Base-by-base conservation (phyloP, 2,797 vertebrate genomes). In the Scleropages formosus region DNA sequence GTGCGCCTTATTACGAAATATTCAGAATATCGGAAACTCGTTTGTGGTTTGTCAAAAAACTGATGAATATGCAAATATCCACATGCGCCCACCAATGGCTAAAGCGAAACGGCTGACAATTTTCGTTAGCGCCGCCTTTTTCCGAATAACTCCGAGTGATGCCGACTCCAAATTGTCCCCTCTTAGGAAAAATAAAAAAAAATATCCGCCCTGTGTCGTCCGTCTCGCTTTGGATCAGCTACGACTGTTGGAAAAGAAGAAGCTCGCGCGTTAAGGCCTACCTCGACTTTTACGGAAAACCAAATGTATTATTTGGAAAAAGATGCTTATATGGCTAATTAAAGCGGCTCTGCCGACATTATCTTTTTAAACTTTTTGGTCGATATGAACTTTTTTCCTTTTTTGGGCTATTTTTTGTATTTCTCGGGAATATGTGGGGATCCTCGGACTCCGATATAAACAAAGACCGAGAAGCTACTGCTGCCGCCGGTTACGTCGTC, bases 141-240 rank as follows among this genome's bases (percentile, higher is more conserved):
- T 87, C 89, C 92, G 92, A 91, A 83, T 12, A 82, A 87, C 87
- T 68, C 90, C 92, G 93, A 93, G 59, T 46, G 73, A 70, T n/a
- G 49, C 90, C 92, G 93, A 93, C 83, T 78, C 78, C 73, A 77
- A 79, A 78, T 86, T 92, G 92, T 91, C 89, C 81, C 89, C 88
- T 90, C 90, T 81, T 86, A 92, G 90, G 90, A 92, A 93, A 92
- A 92, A 85, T 88, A 91, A 93, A 93, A 86, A 93, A 93, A 93
- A n/a, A n/a, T n/a, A 89, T 87, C 87, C 80, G 81, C 84, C 83
- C 84, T 87, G 83, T 82, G 79, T 84, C 86, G 87, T 90, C 89
- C 89, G 91, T 92, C 91, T 91, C 89, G 91, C 89, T 88, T 82
- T 90, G 89, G 89, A 91, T 88, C 91, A 90, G 89, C 90, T 85